Conservation (phyloP, 2,113 vertebrate genomes). For the Syngnathus typhle region DNA sequence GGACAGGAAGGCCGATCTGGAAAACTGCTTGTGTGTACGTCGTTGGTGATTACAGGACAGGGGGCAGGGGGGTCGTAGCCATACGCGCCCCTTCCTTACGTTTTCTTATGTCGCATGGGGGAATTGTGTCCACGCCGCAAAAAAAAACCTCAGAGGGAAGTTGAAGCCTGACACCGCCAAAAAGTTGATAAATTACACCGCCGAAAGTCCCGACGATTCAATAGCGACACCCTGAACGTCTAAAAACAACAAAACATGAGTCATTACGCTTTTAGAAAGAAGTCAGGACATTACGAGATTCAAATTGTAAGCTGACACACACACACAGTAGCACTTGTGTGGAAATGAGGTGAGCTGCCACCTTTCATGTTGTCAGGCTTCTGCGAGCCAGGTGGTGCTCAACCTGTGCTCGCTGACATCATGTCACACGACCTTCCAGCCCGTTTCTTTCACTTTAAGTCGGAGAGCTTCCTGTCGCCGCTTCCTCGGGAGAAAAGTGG, state of each 20-base stretch:
- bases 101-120: background rate
- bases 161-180: background rate
- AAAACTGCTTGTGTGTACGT: background rate
- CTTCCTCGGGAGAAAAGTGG: constrained; percentile 44
- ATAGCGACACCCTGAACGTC: background rate
- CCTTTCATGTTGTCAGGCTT: background rate
- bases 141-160: background rate
- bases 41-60: constrained; percentile 1
- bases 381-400: too few relatives aligned
- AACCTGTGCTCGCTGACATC: too few relatives aligned
- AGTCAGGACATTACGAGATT: too few relatives aligned
- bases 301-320: background rate
- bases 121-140: background rate
- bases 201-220: background rate
- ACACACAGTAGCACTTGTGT: constrained; percentile 50
- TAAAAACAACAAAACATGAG: background rate
- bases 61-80: background rate
- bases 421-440: too few relatives aligned
- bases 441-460: too few relatives aligned
- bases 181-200: background rate
- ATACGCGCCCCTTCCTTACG: background rate
- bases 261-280: too few relatives aligned
- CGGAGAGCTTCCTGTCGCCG: too few relatives aligned
- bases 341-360: constrained; percentile 16
- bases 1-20: constrained; percentile 1